phyloP scores from a whole-genome alignment of 2,113 vertebrate species.

The Circaetus gallicus region DNA sequence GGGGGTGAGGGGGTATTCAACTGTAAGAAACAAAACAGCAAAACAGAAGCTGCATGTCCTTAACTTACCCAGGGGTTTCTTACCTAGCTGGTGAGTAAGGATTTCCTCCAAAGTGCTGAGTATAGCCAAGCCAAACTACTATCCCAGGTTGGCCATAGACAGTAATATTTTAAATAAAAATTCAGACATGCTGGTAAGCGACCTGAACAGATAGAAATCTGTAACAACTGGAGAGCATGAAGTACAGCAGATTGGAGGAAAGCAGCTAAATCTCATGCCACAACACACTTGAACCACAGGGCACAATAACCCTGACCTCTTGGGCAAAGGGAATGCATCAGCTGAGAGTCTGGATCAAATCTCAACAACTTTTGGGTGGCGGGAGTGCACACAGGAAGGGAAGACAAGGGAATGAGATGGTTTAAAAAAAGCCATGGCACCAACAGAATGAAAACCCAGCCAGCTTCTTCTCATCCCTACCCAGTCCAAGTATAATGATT shows the following conservation, averaged over 20 bases:
- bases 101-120: neutral
- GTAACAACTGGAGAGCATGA: neutral
- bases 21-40: neutral
- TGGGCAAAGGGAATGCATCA: neutral
- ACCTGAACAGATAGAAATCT: neutral
- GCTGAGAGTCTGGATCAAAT: neutral
- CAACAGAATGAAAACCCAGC: neutral
- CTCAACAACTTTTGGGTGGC: neutral
- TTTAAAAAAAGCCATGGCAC: neutral
- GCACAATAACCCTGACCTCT: neutral
- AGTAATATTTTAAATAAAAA: neutral
- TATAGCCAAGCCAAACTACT: neutral
- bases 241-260: neutral
- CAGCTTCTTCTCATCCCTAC: neutral
- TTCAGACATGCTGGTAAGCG: neutral
- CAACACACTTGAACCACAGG: neutral
- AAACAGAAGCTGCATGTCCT: neutral
- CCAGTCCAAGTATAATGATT: neutral
- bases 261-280: neutral
- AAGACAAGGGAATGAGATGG: neutral
- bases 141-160: neutral
- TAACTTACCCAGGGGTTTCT: neutral
- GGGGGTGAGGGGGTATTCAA: neutral
- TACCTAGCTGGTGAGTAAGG: neutral
- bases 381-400: neutral